These are phyloP conservation scores for Todiramphus chloris DNA, from an alignment of 2,113 vertebrate genomes.

Conservation along the genomic window DNA sequence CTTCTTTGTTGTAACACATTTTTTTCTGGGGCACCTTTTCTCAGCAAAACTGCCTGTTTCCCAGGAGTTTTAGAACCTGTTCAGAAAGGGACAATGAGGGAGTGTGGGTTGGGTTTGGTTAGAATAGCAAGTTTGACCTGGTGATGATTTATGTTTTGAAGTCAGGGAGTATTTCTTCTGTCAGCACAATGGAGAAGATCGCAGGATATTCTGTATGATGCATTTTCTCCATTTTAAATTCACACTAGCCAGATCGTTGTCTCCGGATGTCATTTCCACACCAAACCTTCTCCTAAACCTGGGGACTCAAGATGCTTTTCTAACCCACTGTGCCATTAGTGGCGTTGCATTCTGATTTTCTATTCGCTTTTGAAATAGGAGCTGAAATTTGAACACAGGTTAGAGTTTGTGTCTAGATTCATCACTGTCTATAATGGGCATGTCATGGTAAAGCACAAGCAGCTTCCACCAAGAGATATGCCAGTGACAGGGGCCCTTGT, in stretches of 20 bases:
- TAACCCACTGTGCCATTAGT: background rate
- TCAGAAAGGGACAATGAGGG: background rate
- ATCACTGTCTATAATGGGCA: background rate
- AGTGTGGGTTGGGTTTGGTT: background rate
- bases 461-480: background rate
- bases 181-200: background rate
- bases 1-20: constrained; percentile 1
- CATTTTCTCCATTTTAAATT: background rate
- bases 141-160: constrained; percentile 9
- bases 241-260: background rate
- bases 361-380: background rate
- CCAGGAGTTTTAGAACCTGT: background rate
- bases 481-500: background rate
- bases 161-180: background rate
- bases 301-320: background rate
- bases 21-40: constrained; percentile 13
- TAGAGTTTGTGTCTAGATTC: background rate
- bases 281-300: background rate
- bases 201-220: background rate
- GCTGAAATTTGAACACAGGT: background rate
- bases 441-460: background rate
- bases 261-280: background rate
- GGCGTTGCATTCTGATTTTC: background rate
- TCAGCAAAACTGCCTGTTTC: background rate
- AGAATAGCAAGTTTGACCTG: background rate